Base-by-base conservation (phyloP, 2,888 invertebrate genomes). In the Clusia tigrina region DNA sequence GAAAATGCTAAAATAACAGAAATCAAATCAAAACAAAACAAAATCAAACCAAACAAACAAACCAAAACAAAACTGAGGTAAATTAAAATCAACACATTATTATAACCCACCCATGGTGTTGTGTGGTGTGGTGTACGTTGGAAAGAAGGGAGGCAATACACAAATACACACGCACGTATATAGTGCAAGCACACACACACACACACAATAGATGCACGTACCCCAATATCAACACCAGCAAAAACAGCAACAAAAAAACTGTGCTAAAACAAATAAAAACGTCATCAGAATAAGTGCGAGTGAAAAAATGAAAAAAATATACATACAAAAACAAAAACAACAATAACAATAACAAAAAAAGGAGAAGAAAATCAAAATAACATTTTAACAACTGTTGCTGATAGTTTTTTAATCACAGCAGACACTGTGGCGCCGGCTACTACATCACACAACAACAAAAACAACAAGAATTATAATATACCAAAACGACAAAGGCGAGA, bases 301-400 rank as follows among this genome's bases (percentile, higher is more conserved):
- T 9, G 15, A 24, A 42, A 37, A 1, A 56, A 52, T 18, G 53
- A 53, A 2, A 57, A 53, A 42, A 20, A 55, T 32, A 10, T 51
- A 60, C 60, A 61, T 38, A 56, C 58, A 65, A 63, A 42, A 63
- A 42, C 48, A 42, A 24, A 22, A 63, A 46, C 46, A 32, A 57
- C 46, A 63, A 60, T n/a, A 42, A 42, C n/a, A 42, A 42, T 42
- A 42, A 10, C 3, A n/a, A 6, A 42, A 42, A 42, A 6, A 3
- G 32, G 6, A 12, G 32, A 32, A 6, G 22, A 3, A 18, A 22
- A 20, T 20, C 48, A 18, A 48, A 48, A 22, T 22, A 42, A 22
- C 48, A 48, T 48, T 48, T 48, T 22, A 48, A 48, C 48, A 48
- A 48, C 48, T 48, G 48, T 48, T 48, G 48, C 48, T 48, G 48